Percentiles rank a stretch among this genome's conserved stretches.
Conservation (phyloP, 1,140 invertebrate species). For the Panulirus ornatus region DNA sequence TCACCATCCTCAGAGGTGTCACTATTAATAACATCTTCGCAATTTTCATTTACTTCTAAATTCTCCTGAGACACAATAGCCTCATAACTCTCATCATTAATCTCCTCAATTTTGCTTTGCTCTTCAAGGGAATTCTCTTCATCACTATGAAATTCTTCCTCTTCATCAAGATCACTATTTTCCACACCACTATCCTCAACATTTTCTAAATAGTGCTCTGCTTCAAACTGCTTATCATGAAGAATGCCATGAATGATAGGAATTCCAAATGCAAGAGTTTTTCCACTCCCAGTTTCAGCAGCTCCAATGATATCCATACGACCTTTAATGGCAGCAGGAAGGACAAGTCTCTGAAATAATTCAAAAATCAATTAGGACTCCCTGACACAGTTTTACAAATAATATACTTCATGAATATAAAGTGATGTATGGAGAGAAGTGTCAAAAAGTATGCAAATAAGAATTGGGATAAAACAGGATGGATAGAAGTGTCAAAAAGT, state of each 20-base stretch:
- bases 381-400: too few relatives aligned
- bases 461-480: too few relatives aligned
- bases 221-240: conserved; percentile 79
- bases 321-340: conserved; percentile 92
- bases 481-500: too few relatives aligned
- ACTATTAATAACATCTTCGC: background rate
- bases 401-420: too few relatives aligned
- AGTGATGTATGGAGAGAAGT: too few relatives aligned
- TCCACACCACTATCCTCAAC: conserved; percentile 26
- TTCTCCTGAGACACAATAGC: conserved; percentile 72
- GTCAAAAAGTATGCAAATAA: too few relatives aligned
- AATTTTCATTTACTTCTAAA: conserved; percentile 55
- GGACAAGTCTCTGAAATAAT: conserved; percentile 62
- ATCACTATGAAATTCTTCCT: background rate
- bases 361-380: too few relatives aligned
- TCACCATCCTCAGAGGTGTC: conserved; percentile 62
- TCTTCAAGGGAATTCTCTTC: conserved; percentile 37
- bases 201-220: conserved; percentile 71
- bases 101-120: conserved; percentile 77
- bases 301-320: conserved; percentile 94
- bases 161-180: background rate
- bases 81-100: conserved; percentile 78
- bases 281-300: conserved; percentile 98
- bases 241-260: conserved; percentile 93
- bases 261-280: conserved; percentile 97